These are phyloP conservation scores for Agrypnia vestita DNA, from an alignment of 1,140 invertebrate genomes.

Conservation along the genomic window DNA sequence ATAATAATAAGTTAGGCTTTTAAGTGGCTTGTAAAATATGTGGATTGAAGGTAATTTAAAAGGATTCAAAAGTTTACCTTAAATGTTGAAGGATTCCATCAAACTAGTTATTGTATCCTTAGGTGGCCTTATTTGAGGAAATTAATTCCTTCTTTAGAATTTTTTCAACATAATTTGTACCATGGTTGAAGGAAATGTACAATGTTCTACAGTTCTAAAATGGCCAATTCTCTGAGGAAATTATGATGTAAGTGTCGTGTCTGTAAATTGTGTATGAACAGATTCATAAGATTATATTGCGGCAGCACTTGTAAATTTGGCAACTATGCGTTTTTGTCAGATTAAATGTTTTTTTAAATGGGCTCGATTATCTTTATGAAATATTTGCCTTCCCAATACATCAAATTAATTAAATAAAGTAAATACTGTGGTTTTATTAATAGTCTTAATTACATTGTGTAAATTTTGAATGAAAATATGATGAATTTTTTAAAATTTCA, in stretches of 20 bases:
- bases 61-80: background rate
- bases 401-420: background rate
- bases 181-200: too few species aligned
- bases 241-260: slow-evolving; percentile 1
- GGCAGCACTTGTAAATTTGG: slow-evolving; percentile 4
- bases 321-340: background rate
- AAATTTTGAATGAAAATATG: too few species aligned
- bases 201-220: background rate
- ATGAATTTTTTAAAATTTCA: too few species aligned
- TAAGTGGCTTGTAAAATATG: too few species aligned
- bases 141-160: background rate
- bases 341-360: background rate
- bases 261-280: slow-evolving; percentile 24
- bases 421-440: too few species aligned
- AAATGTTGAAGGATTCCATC: too few species aligned
- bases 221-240: slow-evolving; percentile 15
- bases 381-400: background rate
- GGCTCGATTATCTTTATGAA: slow-evolving; percentile 6
- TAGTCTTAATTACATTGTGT: too few species aligned
- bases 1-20: too few species aligned
- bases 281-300: background rate
- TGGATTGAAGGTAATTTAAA: background rate
- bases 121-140: slow-evolving; percentile 18
- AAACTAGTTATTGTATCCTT: background rate
- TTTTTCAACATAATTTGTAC: too few species aligned